phyloP scores from a whole-genome alignment of 37 sponge, comb jelly and placozoan species.

The Aphrocallistes beatrix region DNA sequence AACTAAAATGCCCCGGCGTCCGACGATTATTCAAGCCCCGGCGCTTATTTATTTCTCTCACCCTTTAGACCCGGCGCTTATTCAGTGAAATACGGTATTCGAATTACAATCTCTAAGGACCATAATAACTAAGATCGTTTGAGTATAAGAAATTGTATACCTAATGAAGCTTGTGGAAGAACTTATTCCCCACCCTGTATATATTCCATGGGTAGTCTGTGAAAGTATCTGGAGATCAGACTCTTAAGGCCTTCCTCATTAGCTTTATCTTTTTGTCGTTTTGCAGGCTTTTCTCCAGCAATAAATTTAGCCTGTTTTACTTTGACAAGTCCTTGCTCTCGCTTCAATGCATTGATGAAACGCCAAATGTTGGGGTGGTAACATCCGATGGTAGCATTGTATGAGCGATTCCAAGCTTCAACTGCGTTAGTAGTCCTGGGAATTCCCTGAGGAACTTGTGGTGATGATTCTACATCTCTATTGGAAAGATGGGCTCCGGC shows the following conservation, averaged over 20 bases:
- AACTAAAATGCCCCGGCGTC: no score
- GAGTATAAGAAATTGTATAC: no score
- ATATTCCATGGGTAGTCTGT: not conserved
- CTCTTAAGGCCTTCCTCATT: not conserved
- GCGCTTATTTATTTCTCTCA: no score
- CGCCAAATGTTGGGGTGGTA: slow-evolving; percentile 4
- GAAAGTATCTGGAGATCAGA: not conserved
- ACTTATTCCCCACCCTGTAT: no score
- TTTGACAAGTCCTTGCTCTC: not conserved
- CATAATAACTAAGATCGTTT: no score
- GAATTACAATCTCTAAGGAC: no score
- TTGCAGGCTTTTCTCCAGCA: not conserved
- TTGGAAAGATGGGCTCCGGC: not conserved
- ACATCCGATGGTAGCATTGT: slow-evolving; percentile 8
- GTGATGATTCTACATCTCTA: not conserved
- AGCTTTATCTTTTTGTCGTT: slow-evolving; percentile 12
- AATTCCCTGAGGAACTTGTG: not conserved
- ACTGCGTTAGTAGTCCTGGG: no score
- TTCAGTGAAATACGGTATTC: no score
- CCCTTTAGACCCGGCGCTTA: no score
- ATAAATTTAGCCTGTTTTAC: slow-evolving; percentile 5
- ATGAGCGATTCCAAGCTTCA: slow-evolving; percentile 15
- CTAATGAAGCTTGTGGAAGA: no score
- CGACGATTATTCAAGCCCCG: no score
- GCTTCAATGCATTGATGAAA: slow-evolving; percentile 3